These are phyloP conservation scores for Oreochromis niloticus DNA, from an alignment of 2,113 vertebrate species.

Conservation along the genomic window DNA sequence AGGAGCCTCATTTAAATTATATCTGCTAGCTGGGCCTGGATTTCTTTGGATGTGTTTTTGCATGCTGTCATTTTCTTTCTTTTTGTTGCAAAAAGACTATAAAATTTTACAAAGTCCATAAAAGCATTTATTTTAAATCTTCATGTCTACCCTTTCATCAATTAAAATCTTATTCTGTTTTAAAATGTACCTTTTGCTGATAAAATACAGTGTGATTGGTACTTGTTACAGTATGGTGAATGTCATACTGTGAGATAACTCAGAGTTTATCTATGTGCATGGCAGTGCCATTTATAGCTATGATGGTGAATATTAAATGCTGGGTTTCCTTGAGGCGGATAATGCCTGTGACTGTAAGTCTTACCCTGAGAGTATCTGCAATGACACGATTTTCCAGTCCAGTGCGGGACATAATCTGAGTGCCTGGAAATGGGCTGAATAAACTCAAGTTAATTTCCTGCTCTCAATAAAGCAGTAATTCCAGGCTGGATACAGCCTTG, in stretches of 20 bases:
- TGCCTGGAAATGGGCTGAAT: conserved; percentile 57
- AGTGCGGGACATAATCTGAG: conserved; percentile 47
- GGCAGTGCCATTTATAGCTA: not conserved
- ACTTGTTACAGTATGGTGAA: not conserved
- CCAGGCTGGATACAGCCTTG: conserved; percentile 2
- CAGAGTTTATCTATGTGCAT: not conserved
- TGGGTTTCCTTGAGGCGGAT: conserved; percentile 45
- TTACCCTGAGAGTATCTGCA: conserved; percentile 40
- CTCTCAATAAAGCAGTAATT: conserved; percentile 44
- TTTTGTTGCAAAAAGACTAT: not conserved
- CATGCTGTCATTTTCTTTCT: not conserved
- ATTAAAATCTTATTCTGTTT: not conserved
- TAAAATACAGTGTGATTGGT: not conserved
- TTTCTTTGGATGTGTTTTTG: not conserved
- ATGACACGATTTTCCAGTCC: conserved; percentile 53
- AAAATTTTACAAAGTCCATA: not conserved
- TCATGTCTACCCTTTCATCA: not conserved
- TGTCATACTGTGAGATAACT: not conserved
- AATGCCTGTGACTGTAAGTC: conserved; percentile 35
- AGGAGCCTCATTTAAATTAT: not conserved
- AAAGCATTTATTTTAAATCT: not conserved
- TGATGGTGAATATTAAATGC: not conserved
- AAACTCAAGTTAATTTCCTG: conserved; percentile 27
- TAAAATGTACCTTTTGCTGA: not conserved
- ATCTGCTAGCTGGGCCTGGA: rapidly evolving